Evolutionary conservation across 2,797 vertebrate genomes (phyloP).

Genomic region (Acipenser ruthenus): DNA sequence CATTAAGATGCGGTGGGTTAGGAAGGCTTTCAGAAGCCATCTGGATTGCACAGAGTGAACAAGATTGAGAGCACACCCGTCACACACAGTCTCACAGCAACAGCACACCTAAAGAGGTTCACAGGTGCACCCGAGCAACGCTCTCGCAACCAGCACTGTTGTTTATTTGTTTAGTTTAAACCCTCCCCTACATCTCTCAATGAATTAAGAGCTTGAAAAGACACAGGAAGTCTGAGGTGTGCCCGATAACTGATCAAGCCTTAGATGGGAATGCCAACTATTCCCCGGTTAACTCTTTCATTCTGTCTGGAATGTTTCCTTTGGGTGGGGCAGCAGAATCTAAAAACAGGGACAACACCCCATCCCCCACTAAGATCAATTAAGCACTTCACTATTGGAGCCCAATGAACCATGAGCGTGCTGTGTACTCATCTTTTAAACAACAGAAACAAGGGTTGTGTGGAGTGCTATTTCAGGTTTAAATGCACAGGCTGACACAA

Average conservation of each 20-base stretch:
- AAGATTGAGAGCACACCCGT: neutral
- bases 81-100: constrained; percentile 14
- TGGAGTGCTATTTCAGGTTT: too few relatives aligned
- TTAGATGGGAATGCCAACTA: constrained; percentile 56
- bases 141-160: constrained; percentile 38
- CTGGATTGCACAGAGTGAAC: neutral
- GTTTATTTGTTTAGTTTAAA: constrained; percentile 40
- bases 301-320: constrained; percentile 72
- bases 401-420: too few relatives aligned
- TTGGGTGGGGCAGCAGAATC: constrained; percentile 61
- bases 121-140: too few relatives aligned
- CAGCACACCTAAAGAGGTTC: constrained; percentile 16
- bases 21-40: too few relatives aligned
- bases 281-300: constrained; percentile 68
- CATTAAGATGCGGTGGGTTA: neutral
- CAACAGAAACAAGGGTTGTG: too few relatives aligned
- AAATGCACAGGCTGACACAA: too few relatives aligned
- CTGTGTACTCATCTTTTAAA: too few relatives aligned
- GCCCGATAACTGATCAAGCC: constrained; percentile 38
- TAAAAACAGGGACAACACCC: constrained; percentile 30
- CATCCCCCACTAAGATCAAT: neutral
- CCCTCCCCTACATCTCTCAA: constrained; percentile 43
- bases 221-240: constrained; percentile 37
- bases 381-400: too few relatives aligned
- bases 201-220: constrained; percentile 57